Percentiles rank a stretch among this genome's conserved stretches.
Evolutionary conservation across 2,113 vertebrate species (phyloP).

Genomic region (Perognathus longimembris): DNA sequence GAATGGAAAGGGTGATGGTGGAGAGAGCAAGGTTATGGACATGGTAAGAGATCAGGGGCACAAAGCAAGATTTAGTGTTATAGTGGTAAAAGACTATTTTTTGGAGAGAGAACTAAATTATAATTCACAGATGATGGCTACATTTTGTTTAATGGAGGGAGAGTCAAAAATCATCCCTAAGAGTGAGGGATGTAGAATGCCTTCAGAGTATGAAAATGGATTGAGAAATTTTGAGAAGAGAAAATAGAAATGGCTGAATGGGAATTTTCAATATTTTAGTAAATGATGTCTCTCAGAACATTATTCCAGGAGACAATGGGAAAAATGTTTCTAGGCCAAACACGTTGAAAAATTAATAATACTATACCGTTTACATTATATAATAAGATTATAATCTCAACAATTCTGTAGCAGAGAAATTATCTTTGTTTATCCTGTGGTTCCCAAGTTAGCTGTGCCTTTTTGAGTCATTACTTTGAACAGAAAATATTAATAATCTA

Average conservation of each 20-base stretch:
- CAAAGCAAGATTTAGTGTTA: neutral
- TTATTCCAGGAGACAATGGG: conserved; percentile 52
- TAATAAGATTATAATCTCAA: conserved; percentile 39
- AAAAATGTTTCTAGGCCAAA: conserved; percentile 56
- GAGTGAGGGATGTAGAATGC: neutral
- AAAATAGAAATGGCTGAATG: conserved; percentile 47
- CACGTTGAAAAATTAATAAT: conserved; percentile 30
- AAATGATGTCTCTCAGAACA: conserved; percentile 42
- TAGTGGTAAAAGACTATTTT: neutral
- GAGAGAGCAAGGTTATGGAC: neutral
- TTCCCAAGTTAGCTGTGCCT: conserved; percentile 43
- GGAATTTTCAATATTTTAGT: conserved; percentile 38
- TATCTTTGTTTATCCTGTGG: conserved; percentile 18
- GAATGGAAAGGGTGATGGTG: neutral
- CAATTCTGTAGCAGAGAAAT: conserved; percentile 29
- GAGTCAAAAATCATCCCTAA: neutral
- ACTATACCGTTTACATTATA: conserved; percentile 44
- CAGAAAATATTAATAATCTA: conserved; percentile 11
- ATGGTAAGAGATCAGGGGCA: neutral
- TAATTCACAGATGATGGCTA: neutral
- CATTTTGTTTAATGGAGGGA: neutral
- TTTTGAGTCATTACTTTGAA: conserved; percentile 34
- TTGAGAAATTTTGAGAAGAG: neutral
- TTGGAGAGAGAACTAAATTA: neutral
- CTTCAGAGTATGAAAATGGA: neutral